Base-by-base conservation (phyloP, 2,113 vertebrate species). In the Herpetotheres cachinnans region DNA sequence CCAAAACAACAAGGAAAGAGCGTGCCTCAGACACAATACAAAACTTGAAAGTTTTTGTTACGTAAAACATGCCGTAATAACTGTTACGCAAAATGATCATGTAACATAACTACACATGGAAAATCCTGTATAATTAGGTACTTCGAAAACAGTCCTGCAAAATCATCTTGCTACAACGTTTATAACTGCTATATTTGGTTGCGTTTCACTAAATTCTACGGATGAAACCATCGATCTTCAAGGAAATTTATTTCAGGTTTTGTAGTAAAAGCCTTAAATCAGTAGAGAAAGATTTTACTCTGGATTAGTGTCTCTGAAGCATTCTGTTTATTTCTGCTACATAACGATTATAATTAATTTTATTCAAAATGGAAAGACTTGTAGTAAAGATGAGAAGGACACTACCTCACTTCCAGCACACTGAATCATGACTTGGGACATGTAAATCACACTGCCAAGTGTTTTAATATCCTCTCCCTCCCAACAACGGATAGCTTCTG, bases 381-480 rank as follows among this genome's bases (percentile, higher is more conserved):
- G 38, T 27, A 66, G 10, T 14, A 16, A 88, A 74, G 7, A 83
- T 10, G 6, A 27, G n/a, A 84, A 80, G 44, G 36, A 14, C n/a
- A 15, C 96, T 98, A 99, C 99, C 97, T 99, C 99, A 61, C 98
- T 99, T 73, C 99, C 99, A 47, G 99, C 98, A 55, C 99, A 99
- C 95, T 99, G 99, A 67, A 99, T 99, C 97, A 99, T 97, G 93
- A 99, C 99, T 95, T 99, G 99, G 47, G 99, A 99, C 99, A 99
- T 99, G 96, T 99, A 99, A 74, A 99, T 97, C n/a, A 99, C 99
- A 11, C 93, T 98, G 92, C 99, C 99, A 80, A 99, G 97, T 2
- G 99, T 99, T 97, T 99, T 99, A 77, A 99, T 99, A 96, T 99
- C 99, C 7, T 99, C 99, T 7, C 99, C 99, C 95, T 99, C 99